Percentiles rank a stretch among this genome's conserved stretches.
phyloP scores from a whole-genome alignment of 2,113 vertebrate species.

The Thinocorus orbignyianus region DNA sequence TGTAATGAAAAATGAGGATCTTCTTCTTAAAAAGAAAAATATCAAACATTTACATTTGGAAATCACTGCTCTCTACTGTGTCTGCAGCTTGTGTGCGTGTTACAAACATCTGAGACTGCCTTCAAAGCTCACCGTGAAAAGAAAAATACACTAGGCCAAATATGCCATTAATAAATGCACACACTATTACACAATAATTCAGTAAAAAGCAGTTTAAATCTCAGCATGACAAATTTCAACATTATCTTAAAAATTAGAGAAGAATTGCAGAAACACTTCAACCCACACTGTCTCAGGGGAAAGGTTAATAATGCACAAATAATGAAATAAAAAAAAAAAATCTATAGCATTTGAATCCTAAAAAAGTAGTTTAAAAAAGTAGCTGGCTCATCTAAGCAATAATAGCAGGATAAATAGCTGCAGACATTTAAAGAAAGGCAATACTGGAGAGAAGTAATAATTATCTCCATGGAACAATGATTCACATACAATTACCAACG shows the following conservation, averaged over 20 bases:
- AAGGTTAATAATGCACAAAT: background rate
- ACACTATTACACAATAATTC: background rate
- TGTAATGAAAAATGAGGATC: background rate
- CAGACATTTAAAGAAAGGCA: background rate
- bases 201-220: background rate
- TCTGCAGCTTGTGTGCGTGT: background rate
- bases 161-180: background rate
- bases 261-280: background rate
- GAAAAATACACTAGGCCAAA: background rate
- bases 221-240: background rate
- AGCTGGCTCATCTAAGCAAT: background rate
- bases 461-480: slow-evolving; percentile 9
- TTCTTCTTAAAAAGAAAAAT: background rate
- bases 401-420: background rate
- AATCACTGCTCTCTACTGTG: background rate
- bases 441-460: background rate
- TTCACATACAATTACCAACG: background rate
- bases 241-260: background rate
- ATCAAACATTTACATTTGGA: background rate
- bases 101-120: background rate
- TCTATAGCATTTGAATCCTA: background rate
- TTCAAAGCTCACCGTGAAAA: background rate
- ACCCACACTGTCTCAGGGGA: background rate
- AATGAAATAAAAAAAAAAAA: background rate
- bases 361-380: background rate